Conservation (phyloP, 2,888 invertebrate species). For the Andricus curvator region DNA sequence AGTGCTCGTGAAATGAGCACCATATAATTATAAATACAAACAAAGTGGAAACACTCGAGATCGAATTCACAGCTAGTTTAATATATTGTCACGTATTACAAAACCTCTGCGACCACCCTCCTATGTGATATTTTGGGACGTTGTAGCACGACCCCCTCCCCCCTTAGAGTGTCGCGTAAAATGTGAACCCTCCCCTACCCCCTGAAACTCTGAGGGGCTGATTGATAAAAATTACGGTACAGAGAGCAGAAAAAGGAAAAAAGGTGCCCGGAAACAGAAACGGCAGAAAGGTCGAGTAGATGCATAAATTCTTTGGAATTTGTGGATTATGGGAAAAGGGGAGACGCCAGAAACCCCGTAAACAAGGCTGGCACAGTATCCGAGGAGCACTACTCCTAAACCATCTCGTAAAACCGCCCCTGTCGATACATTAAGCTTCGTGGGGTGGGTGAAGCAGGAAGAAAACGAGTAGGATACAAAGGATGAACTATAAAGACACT, state of each 20-base stretch:
- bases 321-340: constrained; percentile 53
- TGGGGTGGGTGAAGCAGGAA: constrained; percentile 44
- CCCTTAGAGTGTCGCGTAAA: too few relatives aligned
- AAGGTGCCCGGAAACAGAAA: constrained; percentile 31
- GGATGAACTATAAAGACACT: constrained; percentile 56
- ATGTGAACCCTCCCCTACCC: neutral
- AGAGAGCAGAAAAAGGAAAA: constrained; percentile 37
- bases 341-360: constrained; percentile 51
- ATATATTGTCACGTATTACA: too few relatives aligned
- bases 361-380: constrained; percentile 54
- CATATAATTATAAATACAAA: too few relatives aligned
- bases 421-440: constrained; percentile 63
- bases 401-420: constrained; percentile 58
- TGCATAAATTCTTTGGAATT: constrained; percentile 64
- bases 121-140: too few relatives aligned
- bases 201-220: neutral
- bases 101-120: too few relatives aligned
- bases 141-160: too few relatives aligned
- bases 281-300: constrained; percentile 45
- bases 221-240: neutral
- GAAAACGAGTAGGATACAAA: constrained; percentile 52
- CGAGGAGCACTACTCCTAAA: constrained; percentile 58
- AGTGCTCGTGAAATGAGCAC: too few relatives aligned
- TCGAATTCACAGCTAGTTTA: too few relatives aligned
- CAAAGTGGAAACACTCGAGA: too few relatives aligned